Conservation (phyloP, 2,113 vertebrate species). For the Regulus satrapa region DNA sequence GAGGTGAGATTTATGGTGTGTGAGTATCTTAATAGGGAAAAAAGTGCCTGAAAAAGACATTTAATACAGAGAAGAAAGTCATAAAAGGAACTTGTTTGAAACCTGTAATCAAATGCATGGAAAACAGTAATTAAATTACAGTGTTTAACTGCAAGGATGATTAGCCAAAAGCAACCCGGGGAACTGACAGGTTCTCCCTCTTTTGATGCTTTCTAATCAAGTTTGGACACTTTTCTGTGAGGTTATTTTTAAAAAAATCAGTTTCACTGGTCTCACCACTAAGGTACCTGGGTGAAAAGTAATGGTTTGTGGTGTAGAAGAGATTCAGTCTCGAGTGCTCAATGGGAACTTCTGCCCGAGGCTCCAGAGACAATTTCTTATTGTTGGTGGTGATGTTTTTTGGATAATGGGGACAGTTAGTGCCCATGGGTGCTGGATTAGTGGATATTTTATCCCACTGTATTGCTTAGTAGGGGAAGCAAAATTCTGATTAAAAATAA, state of each 20-base stretch:
- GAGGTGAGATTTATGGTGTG: background rate
- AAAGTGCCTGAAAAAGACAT: background rate
- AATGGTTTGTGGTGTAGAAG: background rate
- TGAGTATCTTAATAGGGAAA: constrained; percentile 1
- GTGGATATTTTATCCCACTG: background rate
- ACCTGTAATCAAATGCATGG: background rate
- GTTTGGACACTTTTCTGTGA: background rate
- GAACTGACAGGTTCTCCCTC: background rate
- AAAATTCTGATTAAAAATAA: background rate
- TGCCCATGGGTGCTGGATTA: background rate
- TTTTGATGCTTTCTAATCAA: constrained; percentile 3
- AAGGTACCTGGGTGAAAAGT: background rate
- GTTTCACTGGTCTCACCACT: background rate
- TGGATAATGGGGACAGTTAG: background rate
- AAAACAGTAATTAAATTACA: constrained; percentile 43
- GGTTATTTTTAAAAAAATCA: background rate
- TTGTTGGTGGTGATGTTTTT: background rate
- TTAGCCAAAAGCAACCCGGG: background rate
- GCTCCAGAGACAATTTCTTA: background rate
- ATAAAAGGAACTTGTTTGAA: constrained; percentile 14
- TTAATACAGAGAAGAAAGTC: constrained; percentile 9
- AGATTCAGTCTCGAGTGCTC: background rate
- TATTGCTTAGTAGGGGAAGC: background rate
- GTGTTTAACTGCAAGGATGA: constrained; percentile 5
- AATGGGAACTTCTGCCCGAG: background rate